phyloP scores from a whole-genome alignment of 2,888 invertebrate species.

The Trisateles emortualis region DNA sequence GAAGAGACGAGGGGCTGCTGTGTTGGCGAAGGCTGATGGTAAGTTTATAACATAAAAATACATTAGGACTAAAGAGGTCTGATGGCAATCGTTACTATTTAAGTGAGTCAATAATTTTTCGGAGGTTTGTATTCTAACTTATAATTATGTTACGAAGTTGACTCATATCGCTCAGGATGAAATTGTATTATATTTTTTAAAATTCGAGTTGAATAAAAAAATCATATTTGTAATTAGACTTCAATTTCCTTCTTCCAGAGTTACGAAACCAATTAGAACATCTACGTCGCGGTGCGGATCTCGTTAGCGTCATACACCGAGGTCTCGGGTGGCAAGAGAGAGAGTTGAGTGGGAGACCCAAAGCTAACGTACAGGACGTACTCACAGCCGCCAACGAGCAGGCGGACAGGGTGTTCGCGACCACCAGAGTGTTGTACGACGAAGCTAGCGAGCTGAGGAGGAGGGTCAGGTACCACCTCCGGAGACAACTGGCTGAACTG shows the following conservation, averaged over 20 bases:
- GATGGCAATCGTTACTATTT: no score
- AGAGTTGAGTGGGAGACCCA: constrained; percentile 61
- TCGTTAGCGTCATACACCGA: constrained; percentile 73
- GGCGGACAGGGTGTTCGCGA: constrained; percentile 76
- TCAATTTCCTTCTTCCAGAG: constrained; percentile 44
- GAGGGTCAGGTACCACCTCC: constrained; percentile 80
- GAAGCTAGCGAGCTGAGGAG: constrained; percentile 81
- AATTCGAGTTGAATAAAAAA: no score
- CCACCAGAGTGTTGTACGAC: constrained; percentile 75
- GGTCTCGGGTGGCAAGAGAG: constrained; percentile 80
- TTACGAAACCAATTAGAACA: constrained; percentile 64
- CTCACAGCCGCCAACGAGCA: constrained; percentile 59
- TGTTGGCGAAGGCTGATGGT: constrained; percentile 73
- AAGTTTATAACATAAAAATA: background rate
- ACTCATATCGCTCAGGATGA: no score
- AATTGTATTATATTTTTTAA: no score
- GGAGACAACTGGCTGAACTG: constrained; percentile 83
- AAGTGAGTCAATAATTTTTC: no score
- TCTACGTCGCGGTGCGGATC: constrained; percentile 69
- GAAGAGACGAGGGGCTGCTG: constrained; percentile 81
- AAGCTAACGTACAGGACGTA: constrained; percentile 48
- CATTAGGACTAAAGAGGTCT: no score
- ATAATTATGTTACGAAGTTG: no score
- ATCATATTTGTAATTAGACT: background rate
- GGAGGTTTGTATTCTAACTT: no score